phyloP scores from a whole-genome alignment of 1,140 invertebrate species.

The Temnothorax nylanderi region DNA sequence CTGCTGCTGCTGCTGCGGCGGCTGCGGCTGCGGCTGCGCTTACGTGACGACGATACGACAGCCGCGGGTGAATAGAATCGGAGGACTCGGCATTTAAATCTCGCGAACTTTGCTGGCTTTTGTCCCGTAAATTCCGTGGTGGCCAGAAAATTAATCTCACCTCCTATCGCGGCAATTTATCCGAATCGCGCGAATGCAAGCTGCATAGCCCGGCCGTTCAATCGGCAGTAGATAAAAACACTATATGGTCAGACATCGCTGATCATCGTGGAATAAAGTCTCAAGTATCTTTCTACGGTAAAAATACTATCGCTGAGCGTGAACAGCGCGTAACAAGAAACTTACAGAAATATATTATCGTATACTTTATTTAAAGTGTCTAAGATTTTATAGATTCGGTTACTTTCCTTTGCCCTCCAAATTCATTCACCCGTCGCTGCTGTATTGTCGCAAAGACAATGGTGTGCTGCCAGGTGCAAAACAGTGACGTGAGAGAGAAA shows the following conservation, averaged over 20 bases:
- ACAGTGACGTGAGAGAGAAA: slow-evolving; percentile 48
- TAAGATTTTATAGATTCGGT: not conserved
- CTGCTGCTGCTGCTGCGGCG: slow-evolving; percentile 67
- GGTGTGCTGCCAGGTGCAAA: slow-evolving; percentile 70
- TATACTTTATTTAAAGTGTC: not conserved
- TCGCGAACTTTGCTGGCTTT: not conserved
- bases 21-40: slow-evolving; percentile 64
- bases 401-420: not conserved
- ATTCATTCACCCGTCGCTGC: not conserved
- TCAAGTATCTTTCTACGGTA: not conserved
- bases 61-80: slow-evolving; percentile 29
- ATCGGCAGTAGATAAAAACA: not conserved
- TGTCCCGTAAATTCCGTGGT: not conserved
- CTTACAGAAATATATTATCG: not conserved
- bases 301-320: not conserved
- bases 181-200: not conserved
- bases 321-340: not conserved
- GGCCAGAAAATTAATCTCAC: not conserved
- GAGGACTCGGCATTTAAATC: slow-evolving; percentile 31
- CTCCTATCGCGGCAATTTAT: not conserved
- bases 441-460: slow-evolving; percentile 38
- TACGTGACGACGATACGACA: slow-evolving; percentile 47
- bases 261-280: not conserved
- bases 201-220: not conserved
- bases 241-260: not conserved